A percentile compares a stretch with the other conserved stretches of the same genome.
Evolutionary conservation across 2,888 invertebrate genomes (phyloP).

Genomic region (Acanthosepion pharaonis): DNA sequence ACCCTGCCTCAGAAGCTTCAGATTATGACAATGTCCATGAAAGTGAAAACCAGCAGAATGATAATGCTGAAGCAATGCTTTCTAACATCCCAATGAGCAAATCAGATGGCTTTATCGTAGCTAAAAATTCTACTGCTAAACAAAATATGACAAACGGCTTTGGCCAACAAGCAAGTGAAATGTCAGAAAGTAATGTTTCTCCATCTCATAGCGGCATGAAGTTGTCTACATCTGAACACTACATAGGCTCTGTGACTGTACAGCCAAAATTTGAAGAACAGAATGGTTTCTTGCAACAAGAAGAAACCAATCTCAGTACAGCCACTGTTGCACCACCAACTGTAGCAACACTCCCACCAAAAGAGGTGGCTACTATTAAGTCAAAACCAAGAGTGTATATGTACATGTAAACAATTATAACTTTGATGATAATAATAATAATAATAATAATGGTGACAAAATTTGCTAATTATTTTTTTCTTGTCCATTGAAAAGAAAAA

Average conservation of each 20-base stretch:
- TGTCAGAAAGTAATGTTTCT: background rate
- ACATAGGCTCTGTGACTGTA: background rate
- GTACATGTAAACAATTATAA: conserved; percentile 39
- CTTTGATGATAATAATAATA: background rate
- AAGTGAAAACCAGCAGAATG: conserved; percentile 24
- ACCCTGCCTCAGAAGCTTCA: conserved; percentile 63
- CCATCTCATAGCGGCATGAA: background rate
- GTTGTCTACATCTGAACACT: conserved; percentile 41
- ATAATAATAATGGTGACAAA: background rate
- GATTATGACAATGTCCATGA: conserved; percentile 68
- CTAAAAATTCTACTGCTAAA: background rate
- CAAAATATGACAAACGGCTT: conserved; percentile 45
- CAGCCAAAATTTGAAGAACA: conserved; percentile 40
- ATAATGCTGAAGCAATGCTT: conserved; percentile 47
- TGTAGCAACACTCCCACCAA: conserved; percentile 36
- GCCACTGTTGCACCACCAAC: conserved; percentile 35
- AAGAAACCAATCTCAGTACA: conserved; percentile 24
- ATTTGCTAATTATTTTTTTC: conserved; percentile 36
- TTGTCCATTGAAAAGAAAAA: conserved; percentile 37
- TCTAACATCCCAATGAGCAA: conserved; percentile 55
- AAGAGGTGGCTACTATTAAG: conserved; percentile 2
- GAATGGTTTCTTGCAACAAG: conserved; percentile 45
- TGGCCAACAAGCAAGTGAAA: background rate
- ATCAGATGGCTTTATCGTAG: conserved; percentile 57
- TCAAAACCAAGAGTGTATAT: conserved; percentile 44